phyloP scores from a whole-genome alignment of 2,113 vertebrate genomes.

The Sinosuthora webbiana region DNA sequence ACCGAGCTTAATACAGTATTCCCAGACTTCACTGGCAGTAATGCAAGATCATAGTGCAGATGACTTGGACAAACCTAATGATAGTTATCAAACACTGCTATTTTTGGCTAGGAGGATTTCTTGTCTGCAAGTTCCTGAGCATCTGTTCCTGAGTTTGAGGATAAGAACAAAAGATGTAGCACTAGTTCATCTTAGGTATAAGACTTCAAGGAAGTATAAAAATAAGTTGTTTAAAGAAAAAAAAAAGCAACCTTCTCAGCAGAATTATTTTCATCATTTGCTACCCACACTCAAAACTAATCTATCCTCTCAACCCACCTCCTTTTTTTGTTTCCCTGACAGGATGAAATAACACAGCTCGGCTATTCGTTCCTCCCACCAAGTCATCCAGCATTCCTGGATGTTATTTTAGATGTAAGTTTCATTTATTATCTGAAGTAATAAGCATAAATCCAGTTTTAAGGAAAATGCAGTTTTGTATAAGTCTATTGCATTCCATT shows the following conservation, averaged over 20 bases:
- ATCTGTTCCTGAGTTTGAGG: background rate
- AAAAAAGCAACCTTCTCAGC: background rate
- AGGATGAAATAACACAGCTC: background rate
- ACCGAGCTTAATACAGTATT: background rate
- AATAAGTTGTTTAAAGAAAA: background rate
- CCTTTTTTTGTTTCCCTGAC: background rate
- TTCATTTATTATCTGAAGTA: slow-evolving; percentile 45
- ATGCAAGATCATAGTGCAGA: background rate
- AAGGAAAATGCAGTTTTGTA: slow-evolving; percentile 55
- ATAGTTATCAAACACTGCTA: background rate
- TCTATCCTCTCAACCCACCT: slow-evolving; percentile 17
- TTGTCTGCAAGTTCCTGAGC: background rate
- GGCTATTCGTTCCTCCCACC: background rate
- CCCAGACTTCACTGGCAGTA: background rate
- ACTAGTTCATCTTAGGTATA: background rate
- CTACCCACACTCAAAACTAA: slow-evolving; percentile 8
- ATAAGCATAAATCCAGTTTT: slow-evolving; percentile 70
- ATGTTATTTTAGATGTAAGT: slow-evolving; percentile 33
- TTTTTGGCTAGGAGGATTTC: background rate
- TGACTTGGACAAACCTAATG: background rate
- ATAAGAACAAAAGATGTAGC: background rate
- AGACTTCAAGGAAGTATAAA: background rate
- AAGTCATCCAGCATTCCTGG: background rate
- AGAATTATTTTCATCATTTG: slow-evolving; percentile 25
- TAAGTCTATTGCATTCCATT: slow-evolving; percentile 67